Base-by-base conservation (phyloP, 2,797 vertebrate genomes). In the Schizopygopsis malacanthus region DNA sequence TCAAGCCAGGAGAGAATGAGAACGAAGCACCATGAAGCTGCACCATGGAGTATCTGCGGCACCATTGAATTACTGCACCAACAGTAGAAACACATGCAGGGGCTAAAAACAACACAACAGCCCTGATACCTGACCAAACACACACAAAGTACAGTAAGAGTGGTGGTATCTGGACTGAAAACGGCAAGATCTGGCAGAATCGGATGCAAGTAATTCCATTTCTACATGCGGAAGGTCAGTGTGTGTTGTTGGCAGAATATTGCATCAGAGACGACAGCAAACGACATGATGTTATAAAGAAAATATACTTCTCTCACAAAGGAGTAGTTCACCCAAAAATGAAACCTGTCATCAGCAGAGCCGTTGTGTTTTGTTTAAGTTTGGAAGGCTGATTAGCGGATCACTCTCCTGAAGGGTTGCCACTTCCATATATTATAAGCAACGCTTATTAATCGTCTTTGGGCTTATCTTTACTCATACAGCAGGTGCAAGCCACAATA, bases 61-160 rank as follows among this genome's bases (percentile, higher is more conserved):
- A 85, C 75, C 75, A 65, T 7, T 78, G 61, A 67, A 50, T 52
- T 78, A 39, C 63, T 52, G 81, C 85, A 86, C 73, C 63, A 20
- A 67, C 84, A 56, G 61, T 54, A 82, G 63, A 83, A 61, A 77
- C 43, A 83, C 73, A 83, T 47, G 76, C 81, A 86, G 54, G 54
- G 45, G 73, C 20, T 79, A 56, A 70, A 86, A 82, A 59, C 33
- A 8, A 56, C 83, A 85, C 83, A 67, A 70, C 83, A 84, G 78
- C 77, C 81, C 86, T 72, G 81, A 87, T 87, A 71, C 82, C 85
- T 45, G 80, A 86, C 85, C 25, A 43, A 86, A 54, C 80, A 84
- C 54, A 85, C 85, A 72, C 59, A 7, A 45, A 63, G 56, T 83
- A 87, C 85, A 87, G 83, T 87, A 88, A 87, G 89, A 81, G 73